These are phyloP conservation scores for Choristoneura rosaceana DNA, from an alignment of 2,888 invertebrate genomes.

Conservation along the genomic window DNA sequence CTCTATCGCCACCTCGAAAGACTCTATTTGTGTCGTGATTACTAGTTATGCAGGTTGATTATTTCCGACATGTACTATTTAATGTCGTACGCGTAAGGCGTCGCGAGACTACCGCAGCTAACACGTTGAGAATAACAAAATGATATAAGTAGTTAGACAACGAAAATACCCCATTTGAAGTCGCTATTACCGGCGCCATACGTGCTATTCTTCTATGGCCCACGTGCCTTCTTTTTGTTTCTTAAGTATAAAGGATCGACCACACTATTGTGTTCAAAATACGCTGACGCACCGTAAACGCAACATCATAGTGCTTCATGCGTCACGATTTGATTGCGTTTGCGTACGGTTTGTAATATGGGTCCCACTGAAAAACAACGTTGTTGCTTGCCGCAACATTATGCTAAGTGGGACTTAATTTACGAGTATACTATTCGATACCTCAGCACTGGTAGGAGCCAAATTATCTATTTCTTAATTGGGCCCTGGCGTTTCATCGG, in stretches of 20 bases:
- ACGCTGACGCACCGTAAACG: too few relatives aligned
- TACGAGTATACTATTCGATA: too few relatives aligned
- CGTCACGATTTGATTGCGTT: too few relatives aligned
- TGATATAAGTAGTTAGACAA: constrained; percentile 8
- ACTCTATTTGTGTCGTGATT: neutral
- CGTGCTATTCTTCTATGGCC: neutral
- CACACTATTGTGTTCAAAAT: too few relatives aligned
- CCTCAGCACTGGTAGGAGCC: too few relatives aligned
- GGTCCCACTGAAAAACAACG: too few relatives aligned
- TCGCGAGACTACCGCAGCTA: constrained; percentile 59
- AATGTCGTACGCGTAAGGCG: constrained; percentile 60
- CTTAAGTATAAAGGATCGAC: neutral
- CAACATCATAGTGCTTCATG: too few relatives aligned
- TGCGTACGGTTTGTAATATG: too few relatives aligned
- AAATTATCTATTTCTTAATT: too few relatives aligned
- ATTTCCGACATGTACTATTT: constrained; percentile 50
- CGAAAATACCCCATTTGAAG: neutral
- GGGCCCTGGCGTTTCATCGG: too few relatives aligned
- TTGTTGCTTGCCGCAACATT: too few relatives aligned
- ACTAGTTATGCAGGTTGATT: constrained; percentile 41
- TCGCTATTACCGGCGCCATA: neutral
- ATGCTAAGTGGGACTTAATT: too few relatives aligned
- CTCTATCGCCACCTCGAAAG: neutral
- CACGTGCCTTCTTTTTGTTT: neutral
- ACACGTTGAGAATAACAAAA: constrained; percentile 70